Evolutionary conservation across 1,140 invertebrate genomes (phyloP), one percentile per base, ranked within the genome.

Genomic region (Nixonia krombeini): DNA sequence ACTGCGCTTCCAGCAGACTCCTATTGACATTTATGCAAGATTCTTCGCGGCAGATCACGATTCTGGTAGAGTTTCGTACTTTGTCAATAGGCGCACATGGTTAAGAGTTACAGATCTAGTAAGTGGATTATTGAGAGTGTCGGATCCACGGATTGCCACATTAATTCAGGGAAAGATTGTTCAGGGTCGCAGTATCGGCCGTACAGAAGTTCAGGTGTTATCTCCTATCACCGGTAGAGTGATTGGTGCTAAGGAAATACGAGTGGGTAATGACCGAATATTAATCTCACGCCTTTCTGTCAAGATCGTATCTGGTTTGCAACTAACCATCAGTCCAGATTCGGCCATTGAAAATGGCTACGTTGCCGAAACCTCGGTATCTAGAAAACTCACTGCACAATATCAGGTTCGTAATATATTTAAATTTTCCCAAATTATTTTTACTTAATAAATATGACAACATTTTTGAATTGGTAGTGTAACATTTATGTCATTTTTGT

Each of bases 41-140:
- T 98, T 99, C 79, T 86, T 95, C 21, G 94, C 95, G 0, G 91
- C 91, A 10, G 94, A 96, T 81, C 94, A 97, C 79, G 94, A 96
- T 77, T 95, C 94, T 0, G 95, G 96, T 0, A 89, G 95, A 33
- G 92, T 94, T 4, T 94, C 92, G 7, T 97, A 96, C 83, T 91
- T 97, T 56, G 91, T 97, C 15, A 96, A 94, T 38, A 87, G 94
- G 0, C 90, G 94, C 26, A 96, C 94, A 0, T 94, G 91, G 85
- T 82, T 98, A 13, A 88, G 94, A 31, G 92, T 98, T 1, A 98
- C 96, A 0, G 94, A 98, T 78, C 85, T 98, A n/a, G 92, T 98
- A 9, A 84, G 91, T 25, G 90, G 93, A 0, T 86, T 94, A 51
- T 85, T 98, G 35, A 85, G 95, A 0, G 92, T 97, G 5, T 92